Evolutionary conservation across 2,797 vertebrate species (phyloP).

Genomic region (Psittacula echo): DNA sequence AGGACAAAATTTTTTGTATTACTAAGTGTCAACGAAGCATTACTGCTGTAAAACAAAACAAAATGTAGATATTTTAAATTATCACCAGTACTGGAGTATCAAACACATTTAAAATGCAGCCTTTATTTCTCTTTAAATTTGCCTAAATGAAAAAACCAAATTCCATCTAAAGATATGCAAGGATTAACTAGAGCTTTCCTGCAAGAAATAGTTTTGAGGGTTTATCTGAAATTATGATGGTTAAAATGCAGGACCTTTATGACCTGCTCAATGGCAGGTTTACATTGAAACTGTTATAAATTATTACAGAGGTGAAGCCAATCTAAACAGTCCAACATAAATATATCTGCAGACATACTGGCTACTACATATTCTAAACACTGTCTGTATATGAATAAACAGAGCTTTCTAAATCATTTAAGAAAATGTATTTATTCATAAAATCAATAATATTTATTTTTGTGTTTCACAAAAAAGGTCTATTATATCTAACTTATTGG

Average conservation of each 20-base stretch:
- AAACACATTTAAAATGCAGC: conserved; percentile 63
- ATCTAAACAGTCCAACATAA: conserved; percentile 93
- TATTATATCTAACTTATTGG: conserved; percentile 72
- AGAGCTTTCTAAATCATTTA: conserved; percentile 86
- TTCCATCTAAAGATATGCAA: conserved; percentile 59
- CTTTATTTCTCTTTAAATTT: conserved; percentile 69
- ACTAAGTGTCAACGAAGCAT: conserved; percentile 58
- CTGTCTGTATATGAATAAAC: conserved; percentile 88
- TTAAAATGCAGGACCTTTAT: conserved; percentile 86
- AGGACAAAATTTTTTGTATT: conserved; percentile 57
- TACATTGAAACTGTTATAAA: conserved; percentile 97
- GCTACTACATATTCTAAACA: conserved; percentile 91
- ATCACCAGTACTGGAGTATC: conserved; percentile 64
- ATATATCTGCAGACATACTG: conserved; percentile 91
- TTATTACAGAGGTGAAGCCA: conserved; percentile 93
- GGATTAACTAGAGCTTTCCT: conserved; percentile 65
- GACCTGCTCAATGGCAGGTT: conserved; percentile 91
- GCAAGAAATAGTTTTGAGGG: conserved; percentile 70
- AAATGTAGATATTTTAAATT: conserved; percentile 60
- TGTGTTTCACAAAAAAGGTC: conserved; percentile 68
- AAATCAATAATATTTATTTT: conserved; percentile 85
- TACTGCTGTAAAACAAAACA: conserved; percentile 62
- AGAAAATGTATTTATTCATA: conserved; percentile 85
- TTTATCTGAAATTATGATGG: conserved; percentile 81
- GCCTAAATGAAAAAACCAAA: conserved; percentile 67